Evolutionary conservation across 2,113 vertebrate genomes (phyloP).

Genomic region (Ursus arctos): DNA sequence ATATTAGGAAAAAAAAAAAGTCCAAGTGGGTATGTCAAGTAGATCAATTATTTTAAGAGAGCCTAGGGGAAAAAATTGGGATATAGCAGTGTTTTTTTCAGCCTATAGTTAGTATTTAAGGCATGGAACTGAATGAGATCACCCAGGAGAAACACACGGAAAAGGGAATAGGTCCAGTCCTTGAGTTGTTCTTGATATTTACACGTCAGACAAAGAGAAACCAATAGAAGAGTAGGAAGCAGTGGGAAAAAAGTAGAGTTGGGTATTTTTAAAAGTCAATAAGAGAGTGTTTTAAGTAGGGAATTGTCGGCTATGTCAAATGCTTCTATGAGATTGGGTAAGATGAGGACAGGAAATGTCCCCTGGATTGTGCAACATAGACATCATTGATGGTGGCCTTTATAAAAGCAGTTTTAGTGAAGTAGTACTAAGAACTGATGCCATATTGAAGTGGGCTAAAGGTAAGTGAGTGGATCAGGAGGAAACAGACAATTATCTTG

Average conservation of each 20-base stretch:
- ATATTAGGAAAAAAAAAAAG: background rate
- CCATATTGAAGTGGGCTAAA: background rate
- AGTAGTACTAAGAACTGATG: background rate
- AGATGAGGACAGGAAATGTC: background rate
- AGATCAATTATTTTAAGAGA: background rate
- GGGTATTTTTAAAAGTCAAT: background rate
- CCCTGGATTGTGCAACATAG: background rate
- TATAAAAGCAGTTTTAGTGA: background rate
- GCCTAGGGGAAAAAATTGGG: background rate
- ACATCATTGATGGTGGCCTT: background rate
- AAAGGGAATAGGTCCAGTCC: background rate
- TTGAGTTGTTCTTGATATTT: background rate
- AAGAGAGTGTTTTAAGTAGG: background rate
- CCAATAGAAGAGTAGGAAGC: background rate
- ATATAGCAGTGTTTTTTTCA: background rate
- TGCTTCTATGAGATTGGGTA: background rate
- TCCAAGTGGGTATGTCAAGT: background rate
- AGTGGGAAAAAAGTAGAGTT: background rate
- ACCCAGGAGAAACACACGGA: background rate
- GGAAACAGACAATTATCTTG: background rate
- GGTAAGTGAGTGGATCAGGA: background rate
- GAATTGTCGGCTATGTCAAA: background rate
- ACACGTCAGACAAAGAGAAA: background rate
- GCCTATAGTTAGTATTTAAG: background rate
- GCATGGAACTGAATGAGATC: background rate